A percentile compares a stretch with the other conserved stretches of the same genome.
Conservation (phyloP, 2,888 invertebrate species). For the Nymphalis urticae region DNA sequence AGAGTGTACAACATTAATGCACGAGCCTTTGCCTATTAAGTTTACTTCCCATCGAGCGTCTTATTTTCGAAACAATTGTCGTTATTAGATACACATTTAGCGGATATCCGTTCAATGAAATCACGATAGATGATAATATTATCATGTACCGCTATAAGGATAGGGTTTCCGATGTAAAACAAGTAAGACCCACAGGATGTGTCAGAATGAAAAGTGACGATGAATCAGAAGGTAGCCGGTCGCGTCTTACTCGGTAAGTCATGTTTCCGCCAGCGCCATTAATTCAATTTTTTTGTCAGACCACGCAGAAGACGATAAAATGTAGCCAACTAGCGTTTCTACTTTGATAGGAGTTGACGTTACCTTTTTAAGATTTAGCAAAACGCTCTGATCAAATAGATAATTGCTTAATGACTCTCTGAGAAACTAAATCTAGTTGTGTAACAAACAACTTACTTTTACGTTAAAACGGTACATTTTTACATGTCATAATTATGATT, state of each 20-base stretch:
- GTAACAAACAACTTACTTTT: too few species aligned
- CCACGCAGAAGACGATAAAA: constrained; percentile 20
- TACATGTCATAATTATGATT: too few species aligned
- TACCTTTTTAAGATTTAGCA: constrained; percentile 44
- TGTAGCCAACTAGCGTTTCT: constrained; percentile 23
- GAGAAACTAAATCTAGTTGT: not conserved
- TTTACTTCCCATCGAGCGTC: constrained; percentile 49
- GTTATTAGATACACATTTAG: constrained; percentile 36
- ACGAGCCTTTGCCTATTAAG: constrained; percentile 48
- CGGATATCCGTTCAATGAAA: constrained; percentile 17
- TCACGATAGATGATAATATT: not conserved
- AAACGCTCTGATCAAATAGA: constrained; percentile 22
- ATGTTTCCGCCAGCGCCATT: constrained; percentile 39
- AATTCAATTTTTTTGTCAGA: constrained; percentile 37
- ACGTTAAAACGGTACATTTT: too few species aligned
- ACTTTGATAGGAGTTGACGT: constrained; percentile 33
- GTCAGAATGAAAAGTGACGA: constrained; percentile 12
- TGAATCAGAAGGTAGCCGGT: constrained; percentile 40
- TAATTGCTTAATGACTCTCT: not conserved
- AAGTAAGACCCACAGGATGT: constrained; percentile 16
- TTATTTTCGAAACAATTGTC: constrained; percentile 49
- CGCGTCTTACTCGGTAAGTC: constrained; percentile 40
- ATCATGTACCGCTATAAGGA: not conserved
- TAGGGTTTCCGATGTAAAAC: constrained; percentile 1
- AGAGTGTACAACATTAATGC: constrained; percentile 37